phyloP scores from a whole-genome alignment of 2,888 invertebrate species.

The Aporophyla lueneburgensis region DNA sequence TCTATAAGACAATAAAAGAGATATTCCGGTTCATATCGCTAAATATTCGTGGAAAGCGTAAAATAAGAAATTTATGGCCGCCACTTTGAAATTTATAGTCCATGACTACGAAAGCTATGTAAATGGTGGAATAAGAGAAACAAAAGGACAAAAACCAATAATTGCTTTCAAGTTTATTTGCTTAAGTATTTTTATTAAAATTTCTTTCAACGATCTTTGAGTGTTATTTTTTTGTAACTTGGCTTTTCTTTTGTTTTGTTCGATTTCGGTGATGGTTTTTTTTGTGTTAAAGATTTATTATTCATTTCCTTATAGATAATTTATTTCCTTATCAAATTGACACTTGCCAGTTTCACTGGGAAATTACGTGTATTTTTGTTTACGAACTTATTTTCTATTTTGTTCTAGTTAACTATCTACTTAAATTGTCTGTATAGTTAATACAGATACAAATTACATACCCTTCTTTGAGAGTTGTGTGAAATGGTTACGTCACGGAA shows the following conservation, averaged over 20 bases:
- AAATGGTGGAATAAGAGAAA: conserved; percentile 68
- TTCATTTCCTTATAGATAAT: background rate
- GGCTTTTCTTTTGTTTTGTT: conserved; percentile 22
- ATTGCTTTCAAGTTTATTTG: conserved; percentile 67
- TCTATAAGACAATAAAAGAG: conserved; percentile 63
- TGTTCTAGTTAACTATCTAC: too few relatives aligned
- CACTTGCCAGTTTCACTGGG: background rate
- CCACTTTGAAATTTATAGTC: conserved; percentile 71
- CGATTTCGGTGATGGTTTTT: background rate
- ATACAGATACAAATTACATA: too few relatives aligned
- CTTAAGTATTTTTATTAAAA: conserved; percentile 65
- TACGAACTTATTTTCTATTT: too few relatives aligned
- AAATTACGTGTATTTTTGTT: too few relatives aligned
- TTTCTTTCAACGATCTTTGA: conserved; percentile 42
- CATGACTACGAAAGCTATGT: conserved; percentile 63
- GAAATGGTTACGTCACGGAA: too few relatives aligned
- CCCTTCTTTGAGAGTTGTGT: too few relatives aligned
- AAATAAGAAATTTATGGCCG: conserved; percentile 74
- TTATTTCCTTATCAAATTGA: background rate
- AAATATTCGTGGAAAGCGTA: conserved; percentile 69
- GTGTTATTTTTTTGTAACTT: conserved; percentile 28
- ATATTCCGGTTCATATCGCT: conserved; percentile 69
- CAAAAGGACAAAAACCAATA: conserved; percentile 66
- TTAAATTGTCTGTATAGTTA: too few relatives aligned
- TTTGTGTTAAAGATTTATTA: background rate